Percentiles rank a stretch among this genome's conserved stretches.
phyloP scores from a whole-genome alignment of 2,888 invertebrate species.

The Pyrgus malvae region DNA sequence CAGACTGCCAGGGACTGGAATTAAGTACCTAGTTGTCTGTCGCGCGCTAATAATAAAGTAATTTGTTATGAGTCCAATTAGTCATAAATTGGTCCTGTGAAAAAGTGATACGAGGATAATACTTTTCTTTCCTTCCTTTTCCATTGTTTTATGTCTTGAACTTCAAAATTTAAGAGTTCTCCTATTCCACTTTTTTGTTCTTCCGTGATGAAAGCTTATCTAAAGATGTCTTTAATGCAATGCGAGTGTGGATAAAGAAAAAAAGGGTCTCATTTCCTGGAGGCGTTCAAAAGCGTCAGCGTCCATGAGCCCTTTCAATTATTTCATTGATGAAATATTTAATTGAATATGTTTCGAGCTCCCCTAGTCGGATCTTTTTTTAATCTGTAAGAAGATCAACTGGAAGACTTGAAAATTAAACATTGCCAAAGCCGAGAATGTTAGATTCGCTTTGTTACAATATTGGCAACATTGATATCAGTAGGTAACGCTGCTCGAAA shows the following conservation, averaged over 20 bases:
- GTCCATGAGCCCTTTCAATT: conserved; percentile 16
- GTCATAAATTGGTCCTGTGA: not conserved
- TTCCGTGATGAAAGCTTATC: conserved; percentile 4
- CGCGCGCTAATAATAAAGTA: not conserved
- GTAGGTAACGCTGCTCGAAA: not conserved
- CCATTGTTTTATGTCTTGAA: not conserved
- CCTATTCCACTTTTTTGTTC: conserved; percentile 7
- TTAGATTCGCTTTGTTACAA: not conserved
- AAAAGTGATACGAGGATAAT: not conserved
- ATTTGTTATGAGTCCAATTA: not conserved
- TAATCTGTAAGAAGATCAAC: conserved; percentile 23
- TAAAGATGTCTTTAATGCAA: conserved; percentile 11
- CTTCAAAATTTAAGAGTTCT: conserved; percentile 1
- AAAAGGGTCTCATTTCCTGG: conserved; percentile 15
- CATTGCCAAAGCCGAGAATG: not conserved
- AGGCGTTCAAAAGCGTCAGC: conserved; percentile 17
- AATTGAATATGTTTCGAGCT: conserved; percentile 28
- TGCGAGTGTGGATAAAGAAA: conserved; percentile 7
- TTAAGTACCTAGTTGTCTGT: not conserved
- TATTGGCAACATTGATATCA: not conserved
- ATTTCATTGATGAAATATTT: conserved; percentile 29
- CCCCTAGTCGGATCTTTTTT: conserved; percentile 21
- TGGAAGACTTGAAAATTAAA: not conserved
- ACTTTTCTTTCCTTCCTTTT: not conserved
- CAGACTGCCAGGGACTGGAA: not conserved